Evolutionary conservation across 2,888 invertebrate genomes (phyloP).

Genomic region (Minunthozetes semirufus): DNA sequence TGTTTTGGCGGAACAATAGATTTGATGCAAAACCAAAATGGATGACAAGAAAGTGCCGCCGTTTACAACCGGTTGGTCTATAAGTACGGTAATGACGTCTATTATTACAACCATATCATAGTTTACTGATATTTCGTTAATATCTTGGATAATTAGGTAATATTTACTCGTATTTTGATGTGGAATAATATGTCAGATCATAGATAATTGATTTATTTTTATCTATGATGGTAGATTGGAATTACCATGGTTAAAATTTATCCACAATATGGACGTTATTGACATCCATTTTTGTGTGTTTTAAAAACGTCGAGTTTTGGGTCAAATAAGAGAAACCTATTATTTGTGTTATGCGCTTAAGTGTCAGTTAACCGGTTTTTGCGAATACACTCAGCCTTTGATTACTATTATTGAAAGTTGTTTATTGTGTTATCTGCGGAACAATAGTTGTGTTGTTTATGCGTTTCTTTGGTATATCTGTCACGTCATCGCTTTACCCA

Average conservation of each 20-base stretch:
- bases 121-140: background rate
- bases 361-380: background rate
- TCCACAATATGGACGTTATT: background rate
- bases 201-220: too few relatives aligned
- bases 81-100: background rate
- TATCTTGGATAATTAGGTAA: background rate
- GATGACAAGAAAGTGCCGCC: conserved; percentile 24
- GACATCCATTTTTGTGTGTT: background rate
- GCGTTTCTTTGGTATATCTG: background rate
- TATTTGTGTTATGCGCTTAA: background rate
- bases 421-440: background rate
- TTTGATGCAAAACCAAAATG: conserved; percentile 21
- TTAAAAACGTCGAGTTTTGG: background rate
- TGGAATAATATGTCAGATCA: background rate
- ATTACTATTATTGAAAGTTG: background rate
- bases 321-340: background rate
- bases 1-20: conserved; percentile 30
- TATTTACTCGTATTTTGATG: background rate
- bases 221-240: too few relatives aligned
- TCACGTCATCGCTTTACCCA: conserved; percentile 10
- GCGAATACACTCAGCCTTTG: too few relatives aligned
- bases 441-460: background rate
- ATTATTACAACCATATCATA: background rate
- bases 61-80: background rate
- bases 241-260: background rate